A percentile compares a stretch with the other conserved stretches of the same genome.
These are phyloP conservation scores for Nasonia giraulti DNA, from an alignment of 1,140 invertebrate genomes.

Conservation along the genomic window DNA sequence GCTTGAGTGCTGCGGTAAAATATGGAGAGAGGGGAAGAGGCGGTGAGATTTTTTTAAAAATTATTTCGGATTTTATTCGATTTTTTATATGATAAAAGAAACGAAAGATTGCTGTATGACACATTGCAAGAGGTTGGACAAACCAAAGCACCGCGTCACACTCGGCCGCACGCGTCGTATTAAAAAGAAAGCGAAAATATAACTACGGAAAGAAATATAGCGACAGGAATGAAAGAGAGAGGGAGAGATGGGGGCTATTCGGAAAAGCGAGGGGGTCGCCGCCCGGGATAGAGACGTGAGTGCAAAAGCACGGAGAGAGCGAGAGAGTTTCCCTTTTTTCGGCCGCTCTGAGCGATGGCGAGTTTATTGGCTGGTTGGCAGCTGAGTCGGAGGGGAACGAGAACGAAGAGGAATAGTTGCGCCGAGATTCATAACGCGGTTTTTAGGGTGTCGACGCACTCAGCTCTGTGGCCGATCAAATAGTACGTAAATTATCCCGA, in stretches of 20 bases:
- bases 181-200: conserved; percentile 3
- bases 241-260: background rate
- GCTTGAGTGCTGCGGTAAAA: conserved; percentile 46
- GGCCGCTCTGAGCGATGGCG: conserved; percentile 57
- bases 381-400: conserved; percentile 54
- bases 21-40: conserved; percentile 32
- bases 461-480: conserved; percentile 32
- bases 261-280: conserved; percentile 37
- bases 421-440: conserved; percentile 52
- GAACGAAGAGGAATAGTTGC: conserved; percentile 48
- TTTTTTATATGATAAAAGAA: background rate
- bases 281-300: conserved; percentile 41
- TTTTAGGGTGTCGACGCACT: conserved; percentile 28
- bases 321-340: conserved; percentile 45
- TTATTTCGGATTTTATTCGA: background rate
- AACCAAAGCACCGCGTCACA: background rate
- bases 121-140: background rate
- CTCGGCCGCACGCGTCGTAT: background rate
- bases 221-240: background rate
- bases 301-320: conserved; percentile 44
- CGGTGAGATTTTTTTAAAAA: conserved; percentile 2
- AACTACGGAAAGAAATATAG: background rate
- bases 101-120: background rate
- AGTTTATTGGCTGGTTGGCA: conserved; percentile 63
- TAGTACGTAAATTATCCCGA: conserved; percentile 25